Base-by-base conservation (phyloP, 2,888 invertebrate genomes). In the Allolobophora icterica region DNA sequence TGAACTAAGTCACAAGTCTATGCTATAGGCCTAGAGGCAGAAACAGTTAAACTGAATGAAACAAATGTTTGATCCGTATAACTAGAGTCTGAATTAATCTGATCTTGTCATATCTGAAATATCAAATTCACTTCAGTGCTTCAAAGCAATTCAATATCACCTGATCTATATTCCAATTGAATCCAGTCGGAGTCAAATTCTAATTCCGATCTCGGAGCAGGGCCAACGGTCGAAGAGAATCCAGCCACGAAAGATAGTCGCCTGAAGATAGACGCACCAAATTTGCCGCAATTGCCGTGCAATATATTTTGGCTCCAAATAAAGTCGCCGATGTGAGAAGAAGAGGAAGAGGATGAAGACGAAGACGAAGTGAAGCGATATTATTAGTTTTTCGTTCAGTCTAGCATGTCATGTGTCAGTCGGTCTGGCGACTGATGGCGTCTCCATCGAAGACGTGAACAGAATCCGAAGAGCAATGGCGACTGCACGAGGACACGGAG, bases 371-470 rank as follows among this genome's bases (percentile, higher is more conserved):
- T 71, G 71, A 71, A 71, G 71, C 71, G 71, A 71, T 71, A 71
- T 71, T 71, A 71, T 71, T 71, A 71, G 71, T 71, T 71, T 71
- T 71, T 71, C 71, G 71, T 71, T 71, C 71, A 71, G 71, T 71
- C 71, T 71, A 71, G 71, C 71, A 71, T 71, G 71, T 71, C 71
- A 71, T 71, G n/a, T 71, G 71, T 6, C 71, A 58, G 30, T 71
- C 71, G 30, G n/a, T 71, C 21, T 30, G n/a, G 71, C 71, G 71
- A 71, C 71, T 30, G 71, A 71, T 71, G 71, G n/a, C 71, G n/a
- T 52, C 30, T 30, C n/a, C 1, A 24, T 24, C 24, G 71, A n/a
- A n/a, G 71, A 71, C 71, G 71, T n/a, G 71, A 71, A 71, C 30
- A n/a, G 71, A 71, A 71, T 71, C n/a, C n/a, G 71, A 1, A n/a